Percentiles rank a stretch among this genome's conserved stretches.
Evolutionary conservation across 2,888 invertebrate species (phyloP).

Genomic region (Drosophila mayaguana): DNA sequence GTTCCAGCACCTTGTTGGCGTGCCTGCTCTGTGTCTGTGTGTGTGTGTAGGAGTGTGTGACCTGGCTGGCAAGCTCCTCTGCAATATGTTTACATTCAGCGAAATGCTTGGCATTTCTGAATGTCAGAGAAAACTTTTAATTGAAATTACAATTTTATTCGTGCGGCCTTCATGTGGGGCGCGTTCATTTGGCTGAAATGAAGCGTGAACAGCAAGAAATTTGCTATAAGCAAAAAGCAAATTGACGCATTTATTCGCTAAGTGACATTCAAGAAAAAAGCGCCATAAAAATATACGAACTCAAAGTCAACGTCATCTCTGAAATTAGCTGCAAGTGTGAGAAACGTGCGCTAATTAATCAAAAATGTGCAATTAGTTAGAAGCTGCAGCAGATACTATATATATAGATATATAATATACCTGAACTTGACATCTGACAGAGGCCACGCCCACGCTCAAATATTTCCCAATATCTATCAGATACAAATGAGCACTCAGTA

Average conservation of each 20-base stretch:
- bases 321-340: slow-evolving; percentile 36
- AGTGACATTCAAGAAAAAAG: slow-evolving; percentile 24
- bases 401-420: slow-evolving; percentile 8
- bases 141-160: slow-evolving; percentile 57
- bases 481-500: slow-evolving; percentile 29
- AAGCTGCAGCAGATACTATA: neutral
- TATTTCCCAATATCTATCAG: slow-evolving; percentile 23
- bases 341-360: slow-evolving; percentile 27
- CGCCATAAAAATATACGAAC: slow-evolving; percentile 8
- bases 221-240: slow-evolving; percentile 20
- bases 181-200: slow-evolving; percentile 45
- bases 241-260: slow-evolving; percentile 38
- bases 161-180: slow-evolving; percentile 22
- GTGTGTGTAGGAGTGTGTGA: neutral
- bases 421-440: slow-evolving; percentile 45
- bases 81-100: slow-evolving; percentile 35
- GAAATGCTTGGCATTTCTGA: slow-evolving; percentile 50
- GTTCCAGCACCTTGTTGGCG: slow-evolving; percentile 13
- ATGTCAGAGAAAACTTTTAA: slow-evolving; percentile 55
- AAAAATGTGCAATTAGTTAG: slow-evolving; percentile 38
- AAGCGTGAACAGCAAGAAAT: slow-evolving; percentile 37
- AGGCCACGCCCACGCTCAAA: slow-evolving; percentile 20
- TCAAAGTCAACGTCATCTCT: slow-evolving; percentile 32
- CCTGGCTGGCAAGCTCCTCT: neutral
- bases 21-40: neutral